phyloP scores from a whole-genome alignment of 2,888 invertebrate species.

The Lasius fuliginosus region DNA sequence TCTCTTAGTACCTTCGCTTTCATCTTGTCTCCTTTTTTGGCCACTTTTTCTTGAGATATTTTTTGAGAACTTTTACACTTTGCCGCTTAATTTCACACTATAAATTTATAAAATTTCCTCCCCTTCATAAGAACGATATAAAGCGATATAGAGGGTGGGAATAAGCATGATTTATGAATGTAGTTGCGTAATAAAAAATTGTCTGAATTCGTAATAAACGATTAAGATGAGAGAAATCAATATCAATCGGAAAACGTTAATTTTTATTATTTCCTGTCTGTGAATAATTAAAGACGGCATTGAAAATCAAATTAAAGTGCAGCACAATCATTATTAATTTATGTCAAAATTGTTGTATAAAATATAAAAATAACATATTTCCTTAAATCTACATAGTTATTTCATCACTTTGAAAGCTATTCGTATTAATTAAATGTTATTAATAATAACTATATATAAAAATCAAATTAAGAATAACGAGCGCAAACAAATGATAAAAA shows the following conservation, averaged over 20 bases:
- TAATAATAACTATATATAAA: conserved; percentile 19
- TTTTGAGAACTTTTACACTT: background rate
- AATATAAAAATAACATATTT: conserved; percentile 15
- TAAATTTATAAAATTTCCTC: conserved; percentile 46
- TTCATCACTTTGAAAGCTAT: background rate
- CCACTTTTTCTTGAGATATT: conserved; percentile 36
- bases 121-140: background rate
- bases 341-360: background rate
- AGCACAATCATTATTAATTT: conserved; percentile 7
- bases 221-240: conserved; percentile 1
- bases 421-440: conserved; percentile 33
- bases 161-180: conserved; percentile 20
- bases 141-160: background rate
- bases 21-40: conserved; percentile 41
- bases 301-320: background rate
- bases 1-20: conserved; percentile 46
- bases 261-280: conserved; percentile 6
- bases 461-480: conserved; percentile 30
- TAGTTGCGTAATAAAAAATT: background rate
- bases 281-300: background rate
- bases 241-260: background rate
- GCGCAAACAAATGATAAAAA: conserved; percentile 17
- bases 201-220: background rate
- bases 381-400: background rate
- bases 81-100: conserved; percentile 49